Base-by-base conservation (phyloP, 2,888 invertebrate genomes). In the Drosophila cognata region DNA sequence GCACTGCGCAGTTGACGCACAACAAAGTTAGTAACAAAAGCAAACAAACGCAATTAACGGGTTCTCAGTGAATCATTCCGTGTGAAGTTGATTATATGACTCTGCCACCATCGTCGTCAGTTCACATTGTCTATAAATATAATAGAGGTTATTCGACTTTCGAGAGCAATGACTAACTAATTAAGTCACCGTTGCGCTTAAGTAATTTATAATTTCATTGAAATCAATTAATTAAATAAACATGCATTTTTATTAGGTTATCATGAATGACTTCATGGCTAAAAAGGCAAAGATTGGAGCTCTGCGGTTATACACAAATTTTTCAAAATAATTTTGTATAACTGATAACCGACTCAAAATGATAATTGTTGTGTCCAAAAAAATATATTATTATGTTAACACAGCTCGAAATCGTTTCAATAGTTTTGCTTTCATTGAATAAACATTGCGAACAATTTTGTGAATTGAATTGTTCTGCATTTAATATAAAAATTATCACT, bases 11-110 rank as follows among this genome's bases (percentile, higher is more conserved):
- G 81, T 74, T 38, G 36, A 67, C 55, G 74, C 84, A 60, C 84
- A 83, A 62, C 71, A 81, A 70, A 81, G 84, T 84, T 63, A 86
- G 84, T 84, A 83, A 28, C 41, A n/a, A 11, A 28, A 28, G n/a
- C 25, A 38, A 29, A 29, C 8, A 50, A 25, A 1, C 53, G 29
- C 28, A 60, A 60, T 55, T 25, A 43, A 61, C 71, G 59, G 16
- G 64, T 62, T 61, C 57, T 36, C 21, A 31, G 28, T 79, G 75
- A 79, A 43, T 78, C 79, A 78, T 58, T 18, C 36, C 41, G 35
- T 58, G 41, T 71, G 50, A 74, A 66, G 65, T 69, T 68, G 43
- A 60, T 43, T 52, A 36, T 33, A 31, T 38, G 58, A 31, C 62
- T 46, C 53, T 46, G 25, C 13, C 33, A n/a, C 33, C n/a, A 18